Base-by-base conservation (phyloP, 2,888 invertebrate species). In the Atherix ibis region DNA sequence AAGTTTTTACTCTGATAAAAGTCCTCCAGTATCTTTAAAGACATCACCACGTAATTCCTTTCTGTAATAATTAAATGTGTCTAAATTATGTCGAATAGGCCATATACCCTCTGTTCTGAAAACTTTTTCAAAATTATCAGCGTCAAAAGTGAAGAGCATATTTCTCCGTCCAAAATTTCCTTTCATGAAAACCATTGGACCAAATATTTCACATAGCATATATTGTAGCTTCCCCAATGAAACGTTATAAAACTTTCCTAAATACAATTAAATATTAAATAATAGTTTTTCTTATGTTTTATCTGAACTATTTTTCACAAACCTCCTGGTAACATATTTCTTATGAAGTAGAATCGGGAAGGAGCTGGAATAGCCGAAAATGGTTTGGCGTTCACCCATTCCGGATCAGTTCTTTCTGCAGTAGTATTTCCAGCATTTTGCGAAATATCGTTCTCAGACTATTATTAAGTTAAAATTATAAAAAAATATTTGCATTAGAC, bases 81-180 rank as follows among this genome's bases (percentile, higher is more conserved):
- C 50, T 25, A 61, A 44, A 3, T 50, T 48, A 9, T 51, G 39
- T 37, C 62, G 48, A 8, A 40, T 32, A 1, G 63, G 63, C 52
- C 57, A 57, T 3, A 42, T 33, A 5, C 62, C 62, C 46, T 62
- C 57, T 17, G 49, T 41, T 25, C 62, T 47, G 40, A 56, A 55
- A 42, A 62, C 44, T 47, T 51, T 49, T 41, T 58, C 55, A 14
- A 63, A 53, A 41, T 64, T 62, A 16, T 63, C 61, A 2, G 67
- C 64, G 44, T 63, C 52, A 41, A 62, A 65, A 14, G 56, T 36
- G 13, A 56, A 43, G 2, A 63, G 51, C 6, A 63, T 40, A 35
- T 38, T 36, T 3, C 18, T 24, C 13, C 36, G 16, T 3, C 43
- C 42, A 17, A 37, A 34, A 18, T 8, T 22, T 10, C 6, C 6